Evolutionary conservation across 2,888 invertebrate genomes (phyloP).

Genomic region (Rotaria magnacalcarata): DNA sequence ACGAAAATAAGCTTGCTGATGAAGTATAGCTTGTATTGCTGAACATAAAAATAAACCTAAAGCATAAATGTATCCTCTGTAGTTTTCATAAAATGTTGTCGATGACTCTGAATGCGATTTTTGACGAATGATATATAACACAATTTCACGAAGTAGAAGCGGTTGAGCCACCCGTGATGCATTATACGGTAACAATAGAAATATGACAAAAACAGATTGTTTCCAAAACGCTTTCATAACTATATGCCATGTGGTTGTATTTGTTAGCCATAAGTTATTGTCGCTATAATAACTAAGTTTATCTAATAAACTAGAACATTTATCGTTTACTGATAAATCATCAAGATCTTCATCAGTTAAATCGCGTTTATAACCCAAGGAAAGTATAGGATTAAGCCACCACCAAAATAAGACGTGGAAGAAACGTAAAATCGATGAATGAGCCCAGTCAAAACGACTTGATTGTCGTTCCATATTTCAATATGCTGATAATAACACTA

Average conservation of each 20-base stretch:
- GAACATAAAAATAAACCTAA: background rate
- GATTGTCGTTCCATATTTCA: background rate
- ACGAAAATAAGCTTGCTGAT: slow-evolving; percentile 35
- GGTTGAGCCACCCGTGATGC: slow-evolving; percentile 8
- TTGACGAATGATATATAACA: background rate
- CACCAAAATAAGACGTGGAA: slow-evolving; percentile 26
- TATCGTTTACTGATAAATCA: background rate
- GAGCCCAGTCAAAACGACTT: slow-evolving; percentile 36
- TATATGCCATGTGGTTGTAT: slow-evolving; percentile 24
- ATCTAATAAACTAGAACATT: background rate
- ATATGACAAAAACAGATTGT: background rate
- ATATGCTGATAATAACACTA: background rate
- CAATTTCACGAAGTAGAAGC: slow-evolving; percentile 12
- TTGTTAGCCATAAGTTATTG: slow-evolving; percentile 16
- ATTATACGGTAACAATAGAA: background rate
- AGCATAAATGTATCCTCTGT: background rate
- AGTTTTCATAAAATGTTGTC: background rate
- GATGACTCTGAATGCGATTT: background rate
- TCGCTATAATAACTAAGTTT: background rate
- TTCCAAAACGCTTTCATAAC: slow-evolving; percentile 15
- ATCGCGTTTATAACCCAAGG: slow-evolving; percentile 15
- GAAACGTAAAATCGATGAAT: background rate
- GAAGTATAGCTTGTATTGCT: slow-evolving; percentile 1
- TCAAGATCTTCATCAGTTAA: slow-evolving; percentile 25
- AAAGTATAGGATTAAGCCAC: slow-evolving; percentile 30